Evolutionary conservation across 2,113 vertebrate genomes (phyloP).

Genomic region (Philantomba maxwellii): DNA sequence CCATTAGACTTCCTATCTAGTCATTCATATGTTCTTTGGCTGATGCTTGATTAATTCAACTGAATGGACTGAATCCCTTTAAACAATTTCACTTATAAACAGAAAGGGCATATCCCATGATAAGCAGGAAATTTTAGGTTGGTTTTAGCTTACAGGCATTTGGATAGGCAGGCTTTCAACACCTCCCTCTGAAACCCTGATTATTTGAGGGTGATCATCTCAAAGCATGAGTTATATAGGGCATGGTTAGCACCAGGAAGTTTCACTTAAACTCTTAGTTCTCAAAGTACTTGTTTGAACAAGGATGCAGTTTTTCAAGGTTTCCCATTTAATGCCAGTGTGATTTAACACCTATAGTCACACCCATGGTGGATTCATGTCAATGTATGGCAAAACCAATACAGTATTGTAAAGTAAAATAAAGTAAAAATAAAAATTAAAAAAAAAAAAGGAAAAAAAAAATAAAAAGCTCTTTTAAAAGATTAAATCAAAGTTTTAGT

Average conservation of each 20-base stretch:
- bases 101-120: neutral
- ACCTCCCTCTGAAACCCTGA: neutral
- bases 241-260: neutral
- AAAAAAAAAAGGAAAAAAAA: too few relatives aligned
- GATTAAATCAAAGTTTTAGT: neutral
- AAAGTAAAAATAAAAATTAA: too few relatives aligned
- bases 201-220: neutral
- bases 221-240: neutral
- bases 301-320: neutral
- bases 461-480: neutral
- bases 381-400: too few relatives aligned
- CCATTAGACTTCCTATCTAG: neutral
- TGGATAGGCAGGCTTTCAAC: neutral
- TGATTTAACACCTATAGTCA: neutral
- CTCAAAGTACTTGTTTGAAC: neutral
- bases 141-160: neutral
- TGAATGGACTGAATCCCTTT: neutral
- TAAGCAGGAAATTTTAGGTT: neutral
- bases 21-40: neutral
- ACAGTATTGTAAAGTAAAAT: too few relatives aligned
- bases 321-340: neutral
- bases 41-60: neutral
- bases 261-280: neutral
- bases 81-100: neutral
- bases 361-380: too few relatives aligned